These are phyloP conservation scores for Coreoperca whiteheadi DNA, from an alignment of 2,113 vertebrate genomes.

Conservation along the genomic window DNA sequence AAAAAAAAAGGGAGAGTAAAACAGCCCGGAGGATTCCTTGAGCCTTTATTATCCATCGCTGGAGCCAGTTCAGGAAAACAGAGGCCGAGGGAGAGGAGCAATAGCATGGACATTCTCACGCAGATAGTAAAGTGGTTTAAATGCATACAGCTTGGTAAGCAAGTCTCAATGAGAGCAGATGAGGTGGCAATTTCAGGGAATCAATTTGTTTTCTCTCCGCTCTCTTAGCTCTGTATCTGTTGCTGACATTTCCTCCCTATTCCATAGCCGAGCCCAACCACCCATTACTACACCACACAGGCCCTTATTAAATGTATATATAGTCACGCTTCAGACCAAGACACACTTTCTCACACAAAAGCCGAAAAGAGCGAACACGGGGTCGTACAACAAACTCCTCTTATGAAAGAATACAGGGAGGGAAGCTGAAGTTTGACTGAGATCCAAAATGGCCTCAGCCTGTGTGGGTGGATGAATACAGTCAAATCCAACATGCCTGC, in stretches of 20 bases:
- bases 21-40: slow-evolving; percentile 55
- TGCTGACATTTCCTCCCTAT: slow-evolving; percentile 80
- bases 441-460: slow-evolving; percentile 74
- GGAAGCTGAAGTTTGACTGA: slow-evolving; percentile 53
- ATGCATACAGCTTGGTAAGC: neutral
- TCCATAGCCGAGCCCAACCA: slow-evolving; percentile 78
- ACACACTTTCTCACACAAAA: slow-evolving; percentile 81
- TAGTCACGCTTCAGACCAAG: slow-evolving; percentile 81
- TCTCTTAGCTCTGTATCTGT: slow-evolving; percentile 73
- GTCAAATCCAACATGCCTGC: slow-evolving; percentile 66
- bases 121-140: slow-evolving; percentile 1
- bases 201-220: slow-evolving; percentile 77
- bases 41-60: slow-evolving; percentile 61
- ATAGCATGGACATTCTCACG: slow-evolving; percentile 40
- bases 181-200: slow-evolving; percentile 63
- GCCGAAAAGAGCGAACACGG: slow-evolving; percentile 52
- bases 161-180: slow-evolving; percentile 60
- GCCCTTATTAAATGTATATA: slow-evolving; percentile 89
- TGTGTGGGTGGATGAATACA: slow-evolving; percentile 71
- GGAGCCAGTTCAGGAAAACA: slow-evolving; percentile 63
- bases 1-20: slow-evolving; percentile 44
- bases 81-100: slow-evolving; percentile 39
- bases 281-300: slow-evolving; percentile 84
- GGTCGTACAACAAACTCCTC: slow-evolving; percentile 58
- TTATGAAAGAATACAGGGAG: slow-evolving; percentile 52